Evolutionary conservation across 2,797 vertebrate genomes (phyloP).

Genomic region (Leptodactylus fallax): DNA sequence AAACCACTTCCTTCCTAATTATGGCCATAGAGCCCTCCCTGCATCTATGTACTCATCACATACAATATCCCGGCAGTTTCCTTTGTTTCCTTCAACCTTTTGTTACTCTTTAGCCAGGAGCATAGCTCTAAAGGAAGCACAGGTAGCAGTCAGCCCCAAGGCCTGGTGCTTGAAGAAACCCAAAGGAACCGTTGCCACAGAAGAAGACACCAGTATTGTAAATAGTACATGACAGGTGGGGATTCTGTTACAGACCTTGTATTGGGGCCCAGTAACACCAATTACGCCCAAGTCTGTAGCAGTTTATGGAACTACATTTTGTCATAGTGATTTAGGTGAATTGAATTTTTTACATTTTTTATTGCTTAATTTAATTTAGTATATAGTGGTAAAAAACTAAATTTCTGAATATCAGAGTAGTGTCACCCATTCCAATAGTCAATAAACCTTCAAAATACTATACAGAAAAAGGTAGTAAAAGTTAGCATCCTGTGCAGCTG

Average conservation of each 20-base stretch:
- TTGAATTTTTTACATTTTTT: neutral
- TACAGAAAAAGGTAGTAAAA: too few relatives aligned
- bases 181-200: neutral
- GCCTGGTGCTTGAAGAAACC: neutral
- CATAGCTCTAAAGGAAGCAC: neutral
- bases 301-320: too few relatives aligned
- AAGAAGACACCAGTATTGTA: neutral
- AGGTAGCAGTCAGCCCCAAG: neutral
- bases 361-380: neutral
- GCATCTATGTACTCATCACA: constrained; percentile 1
- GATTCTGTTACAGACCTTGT: neutral
- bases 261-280: neutral
- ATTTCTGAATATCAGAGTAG: neutral
- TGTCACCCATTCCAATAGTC: neutral
- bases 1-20: constrained; percentile 55
- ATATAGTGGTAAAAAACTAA: neutral
- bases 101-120: neutral
- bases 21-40: constrained; percentile 54
- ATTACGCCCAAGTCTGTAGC: too few relatives aligned
- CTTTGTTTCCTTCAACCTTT: neutral
- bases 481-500: too few relatives aligned
- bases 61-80: neutral
- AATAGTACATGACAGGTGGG: neutral
- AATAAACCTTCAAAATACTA: too few relatives aligned
- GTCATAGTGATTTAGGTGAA: too few relatives aligned